Evolutionary conservation across 2,888 invertebrate species (phyloP).

Genomic region (Saturnia japonica): DNA sequence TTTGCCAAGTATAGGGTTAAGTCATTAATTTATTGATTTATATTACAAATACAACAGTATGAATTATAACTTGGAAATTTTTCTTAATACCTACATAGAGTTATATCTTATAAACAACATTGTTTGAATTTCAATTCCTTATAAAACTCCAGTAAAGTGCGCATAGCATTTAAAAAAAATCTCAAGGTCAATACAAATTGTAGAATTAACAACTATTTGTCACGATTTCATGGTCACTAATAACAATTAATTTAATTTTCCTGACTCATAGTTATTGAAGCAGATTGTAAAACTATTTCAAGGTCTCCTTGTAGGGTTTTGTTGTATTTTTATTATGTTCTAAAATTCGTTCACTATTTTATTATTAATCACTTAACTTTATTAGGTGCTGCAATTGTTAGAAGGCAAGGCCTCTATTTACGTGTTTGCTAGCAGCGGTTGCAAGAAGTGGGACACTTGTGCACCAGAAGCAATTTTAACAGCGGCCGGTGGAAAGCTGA

Average conservation of each 20-base stretch:
- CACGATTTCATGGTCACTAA: neutral
- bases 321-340: neutral
- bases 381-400: constrained; percentile 90
- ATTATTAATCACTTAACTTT: constrained; percentile 22
- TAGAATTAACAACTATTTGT: neutral
- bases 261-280: neutral
- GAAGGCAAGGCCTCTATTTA: constrained; percentile 98
- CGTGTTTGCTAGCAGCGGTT: constrained; percentile 96
- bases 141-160: neutral
- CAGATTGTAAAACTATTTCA: neutral
- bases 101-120: neutral
- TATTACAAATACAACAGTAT: no score
- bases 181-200: neutral
- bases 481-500: constrained; percentile 93
- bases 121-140: neutral
- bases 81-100: neutral
- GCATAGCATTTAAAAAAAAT: neutral
- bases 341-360: neutral
- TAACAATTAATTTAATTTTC: neutral
- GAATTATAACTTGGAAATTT: no score
- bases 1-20: no score
- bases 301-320: neutral
- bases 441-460: constrained; percentile 99
- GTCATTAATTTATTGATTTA: no score
- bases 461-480: constrained; percentile 97